Base-by-base conservation (phyloP, 2,888 invertebrate species). In the Drosophila mulleri region DNA sequence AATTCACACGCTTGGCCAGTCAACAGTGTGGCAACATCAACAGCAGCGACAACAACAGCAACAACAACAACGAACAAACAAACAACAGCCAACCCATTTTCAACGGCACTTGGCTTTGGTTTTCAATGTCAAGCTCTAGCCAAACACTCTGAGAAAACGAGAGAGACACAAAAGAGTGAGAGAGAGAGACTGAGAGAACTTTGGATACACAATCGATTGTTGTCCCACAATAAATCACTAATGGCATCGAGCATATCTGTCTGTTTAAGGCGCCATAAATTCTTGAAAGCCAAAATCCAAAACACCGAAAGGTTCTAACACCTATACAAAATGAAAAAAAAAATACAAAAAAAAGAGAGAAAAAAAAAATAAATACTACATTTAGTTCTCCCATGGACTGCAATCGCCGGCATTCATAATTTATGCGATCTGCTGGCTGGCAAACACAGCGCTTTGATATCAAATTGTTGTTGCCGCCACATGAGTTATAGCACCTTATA, bases 151-250 rank as follows among this genome's bases (percentile, higher is more conserved):
- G 16, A 44, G 18, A 47, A 37, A 16, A 12, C 8, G 11, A 69
- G 44, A 57, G n/a, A n/a, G 53, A n/a, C 7, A 26, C 26, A n/a
- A 59, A 44, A 50, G 37, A 6, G 7, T 6, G 37, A 16, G 37
- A 16, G n/a, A 52, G 35, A 20, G 39, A 14, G 16, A 52, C 9
- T 16, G 23, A 59, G 53, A 50, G 32, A 32, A 23, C 37, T 18
- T 37, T 32, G 63, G 47, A 23, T n/a, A 53, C 69, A 81, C 82
- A 76, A 89, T 77, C 82, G 75, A 71, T 74, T 72, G 66, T 72
- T 69, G 75, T 88, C 78, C 83, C 78, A 88, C 87, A 88, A 80
- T 86, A 86, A 86, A 88, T 86, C 86, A 90, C 80, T 75, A 90
- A 88, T 80, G 83, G 70, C 83, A 81, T 53, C 77, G 59, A 68